Evolutionary conservation across 1,140 invertebrate genomes (phyloP).

Genomic region (Melitaea cinxia): DNA sequence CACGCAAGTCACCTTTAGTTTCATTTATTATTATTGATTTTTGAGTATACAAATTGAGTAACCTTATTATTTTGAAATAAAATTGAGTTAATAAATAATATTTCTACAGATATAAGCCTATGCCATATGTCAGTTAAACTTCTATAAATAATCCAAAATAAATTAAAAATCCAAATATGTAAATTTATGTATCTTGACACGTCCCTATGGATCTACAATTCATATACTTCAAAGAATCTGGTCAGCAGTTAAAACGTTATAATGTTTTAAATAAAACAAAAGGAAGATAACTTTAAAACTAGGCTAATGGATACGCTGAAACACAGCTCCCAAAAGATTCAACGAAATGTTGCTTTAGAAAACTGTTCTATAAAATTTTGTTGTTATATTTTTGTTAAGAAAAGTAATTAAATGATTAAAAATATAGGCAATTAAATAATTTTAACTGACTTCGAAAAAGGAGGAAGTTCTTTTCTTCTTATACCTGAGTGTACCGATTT

Average conservation of each 20-base stretch:
- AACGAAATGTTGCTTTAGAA: conserved; percentile 11
- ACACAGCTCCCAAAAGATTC: conserved; percentile 16
- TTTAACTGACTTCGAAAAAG: too few relatives aligned
- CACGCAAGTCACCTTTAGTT: too few relatives aligned
- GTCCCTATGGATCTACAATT: not conserved
- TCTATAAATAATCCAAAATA: too few relatives aligned
- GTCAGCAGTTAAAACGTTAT: conserved; percentile 2
- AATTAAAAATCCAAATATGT: not conserved
- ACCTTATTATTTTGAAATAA: too few relatives aligned
- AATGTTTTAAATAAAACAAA: conserved; percentile 13
- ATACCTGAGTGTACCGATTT: too few relatives aligned
- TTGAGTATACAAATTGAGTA: too few relatives aligned
- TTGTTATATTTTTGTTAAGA: not conserved
- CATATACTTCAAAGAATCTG: conserved; percentile 6
- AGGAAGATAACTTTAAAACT: conserved; percentile 10
- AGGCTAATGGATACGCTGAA: conserved; percentile 15
- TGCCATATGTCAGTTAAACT: too few relatives aligned
- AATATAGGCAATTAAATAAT: not conserved
- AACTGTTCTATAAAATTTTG: conserved; percentile 1
- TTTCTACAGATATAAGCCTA: not conserved
- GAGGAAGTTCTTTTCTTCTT: too few relatives aligned
- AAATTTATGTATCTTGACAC: not conserved
- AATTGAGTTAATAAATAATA: too few relatives aligned
- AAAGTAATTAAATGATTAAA: conserved; percentile 1
- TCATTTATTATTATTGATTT: too few relatives aligned